phyloP scores from a whole-genome alignment of 2,797 vertebrate species.

The Alosa sapidissima region DNA sequence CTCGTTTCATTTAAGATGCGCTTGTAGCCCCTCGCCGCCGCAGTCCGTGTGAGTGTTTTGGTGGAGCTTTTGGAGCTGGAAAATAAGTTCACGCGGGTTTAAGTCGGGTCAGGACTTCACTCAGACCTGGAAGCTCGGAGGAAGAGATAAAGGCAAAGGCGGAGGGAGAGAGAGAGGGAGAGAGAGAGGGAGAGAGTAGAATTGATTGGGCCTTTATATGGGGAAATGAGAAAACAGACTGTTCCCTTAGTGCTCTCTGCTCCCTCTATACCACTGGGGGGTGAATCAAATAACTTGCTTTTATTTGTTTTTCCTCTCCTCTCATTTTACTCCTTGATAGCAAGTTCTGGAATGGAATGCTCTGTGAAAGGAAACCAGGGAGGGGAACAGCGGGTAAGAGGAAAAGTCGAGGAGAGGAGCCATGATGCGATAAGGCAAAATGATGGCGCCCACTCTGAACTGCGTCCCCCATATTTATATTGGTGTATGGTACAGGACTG shows the following conservation, averaged over 20 bases:
- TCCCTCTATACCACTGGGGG: constrained; percentile 40
- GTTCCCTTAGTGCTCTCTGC: constrained; percentile 51
- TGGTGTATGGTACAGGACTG: background rate
- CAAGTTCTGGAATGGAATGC: constrained; percentile 20
- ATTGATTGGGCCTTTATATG: constrained; percentile 74
- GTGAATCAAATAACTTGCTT: constrained; percentile 41
- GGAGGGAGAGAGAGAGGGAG: constrained; percentile 55
- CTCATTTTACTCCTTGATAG: constrained; percentile 46
- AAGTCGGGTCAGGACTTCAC: constrained; percentile 61
- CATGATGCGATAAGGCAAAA: background rate
- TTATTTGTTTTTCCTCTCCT: constrained; percentile 25
- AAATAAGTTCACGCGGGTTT: constrained; percentile 49
- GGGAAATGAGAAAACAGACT: constrained; percentile 65
- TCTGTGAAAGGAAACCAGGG: background rate
- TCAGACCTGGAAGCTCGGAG: constrained; percentile 58
- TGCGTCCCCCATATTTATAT: background rate
- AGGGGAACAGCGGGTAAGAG: background rate
- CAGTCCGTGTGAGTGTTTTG: constrained; percentile 46
- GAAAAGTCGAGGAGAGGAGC: background rate
- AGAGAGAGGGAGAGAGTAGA: constrained; percentile 41
- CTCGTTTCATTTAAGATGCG: constrained; percentile 11
- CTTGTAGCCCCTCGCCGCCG: constrained; percentile 28
- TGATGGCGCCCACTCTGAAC: background rate
- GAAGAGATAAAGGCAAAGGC: constrained; percentile 53
- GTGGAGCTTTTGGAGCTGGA: constrained; percentile 39